These are phyloP conservation scores for Sorex fumeus DNA, from an alignment of 2,113 vertebrate genomes.

Conservation along the genomic window DNA sequence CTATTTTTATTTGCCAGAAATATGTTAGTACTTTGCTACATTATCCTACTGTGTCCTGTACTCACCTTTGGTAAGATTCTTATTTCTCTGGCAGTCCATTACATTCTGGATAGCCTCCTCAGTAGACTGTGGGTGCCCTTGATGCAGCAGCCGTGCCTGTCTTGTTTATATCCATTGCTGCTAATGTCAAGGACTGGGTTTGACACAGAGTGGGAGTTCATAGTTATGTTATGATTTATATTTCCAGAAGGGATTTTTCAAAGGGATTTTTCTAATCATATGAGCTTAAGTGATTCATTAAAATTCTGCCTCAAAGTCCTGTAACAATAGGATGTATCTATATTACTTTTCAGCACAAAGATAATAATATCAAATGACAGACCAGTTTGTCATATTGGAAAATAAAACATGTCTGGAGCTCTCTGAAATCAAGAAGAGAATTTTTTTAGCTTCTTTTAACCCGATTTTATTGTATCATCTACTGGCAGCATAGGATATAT, in stretches of 20 bases:
- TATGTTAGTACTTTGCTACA: neutral
- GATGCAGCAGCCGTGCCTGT: neutral
- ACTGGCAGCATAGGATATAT: too few species aligned
- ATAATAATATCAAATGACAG: constrained; percentile 15
- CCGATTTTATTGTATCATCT: too few species aligned
- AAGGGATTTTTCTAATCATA: neutral
- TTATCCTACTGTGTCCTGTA: neutral
- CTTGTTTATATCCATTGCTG: neutral
- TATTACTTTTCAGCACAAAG: neutral
- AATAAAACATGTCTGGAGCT: neutral
- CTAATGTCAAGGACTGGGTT: neutral
- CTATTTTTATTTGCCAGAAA: constrained; percentile 14
- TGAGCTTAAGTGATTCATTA: neutral
- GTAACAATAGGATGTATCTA: neutral
- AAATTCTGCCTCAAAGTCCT: constrained; percentile 1
- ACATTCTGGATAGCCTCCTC: neutral
- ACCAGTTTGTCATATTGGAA: neutral
- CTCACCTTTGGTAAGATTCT: neutral
- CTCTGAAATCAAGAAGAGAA: neutral
- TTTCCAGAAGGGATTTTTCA: neutral
- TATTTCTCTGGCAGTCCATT: neutral
- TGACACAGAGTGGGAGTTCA: neutral
- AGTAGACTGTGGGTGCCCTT: neutral
- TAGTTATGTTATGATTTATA: constrained; percentile 29
- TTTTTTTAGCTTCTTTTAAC: too few species aligned